Percentiles rank a stretch among this genome's conserved stretches.
These are phyloP conservation scores for Tineola bisselliella DNA, from an alignment of 2,888 invertebrate genomes.

Conservation along the genomic window DNA sequence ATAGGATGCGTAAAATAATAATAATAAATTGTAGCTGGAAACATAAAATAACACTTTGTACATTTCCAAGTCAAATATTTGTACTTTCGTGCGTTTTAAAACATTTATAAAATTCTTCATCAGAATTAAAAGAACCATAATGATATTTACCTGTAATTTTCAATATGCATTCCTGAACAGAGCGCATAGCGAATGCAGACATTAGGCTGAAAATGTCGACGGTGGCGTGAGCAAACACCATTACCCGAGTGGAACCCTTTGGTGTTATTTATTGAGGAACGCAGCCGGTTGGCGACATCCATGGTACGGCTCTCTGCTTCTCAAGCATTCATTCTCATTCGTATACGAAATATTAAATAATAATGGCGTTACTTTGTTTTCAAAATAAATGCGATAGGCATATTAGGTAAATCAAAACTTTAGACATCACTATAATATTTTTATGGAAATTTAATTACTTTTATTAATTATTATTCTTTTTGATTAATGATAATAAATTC, in stretches of 20 bases:
- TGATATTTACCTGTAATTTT: constrained; percentile 1
- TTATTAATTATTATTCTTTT: too few species aligned
- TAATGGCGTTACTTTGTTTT: too few species aligned
- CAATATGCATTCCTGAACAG: background rate
- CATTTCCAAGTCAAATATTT: background rate
- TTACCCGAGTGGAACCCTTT: constrained; percentile 50
- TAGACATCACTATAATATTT: too few species aligned
- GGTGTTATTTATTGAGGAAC: constrained; percentile 54
- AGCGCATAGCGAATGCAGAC: constrained; percentile 4
- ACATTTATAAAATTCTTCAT: background rate
- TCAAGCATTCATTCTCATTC: background rate
- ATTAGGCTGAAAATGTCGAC: constrained; percentile 1
- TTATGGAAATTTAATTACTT: too few species aligned
- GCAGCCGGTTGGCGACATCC: constrained; percentile 24
- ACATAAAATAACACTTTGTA: too few species aligned
- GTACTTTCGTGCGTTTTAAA: background rate
- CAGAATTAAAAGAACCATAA: background rate
- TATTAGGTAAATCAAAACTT: too few species aligned
- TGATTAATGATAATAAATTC: too few species aligned
- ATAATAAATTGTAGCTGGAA: too few species aligned
- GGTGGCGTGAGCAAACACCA: constrained; percentile 46
- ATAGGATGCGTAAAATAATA: too few species aligned
- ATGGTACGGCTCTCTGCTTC: background rate
- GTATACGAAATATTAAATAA: too few species aligned
- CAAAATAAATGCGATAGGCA: too few species aligned